Percentiles rank a stretch among this genome's conserved stretches.
phyloP scores from a whole-genome alignment of 1,140 invertebrate species.

The Ctenoplectra terminalis region DNA sequence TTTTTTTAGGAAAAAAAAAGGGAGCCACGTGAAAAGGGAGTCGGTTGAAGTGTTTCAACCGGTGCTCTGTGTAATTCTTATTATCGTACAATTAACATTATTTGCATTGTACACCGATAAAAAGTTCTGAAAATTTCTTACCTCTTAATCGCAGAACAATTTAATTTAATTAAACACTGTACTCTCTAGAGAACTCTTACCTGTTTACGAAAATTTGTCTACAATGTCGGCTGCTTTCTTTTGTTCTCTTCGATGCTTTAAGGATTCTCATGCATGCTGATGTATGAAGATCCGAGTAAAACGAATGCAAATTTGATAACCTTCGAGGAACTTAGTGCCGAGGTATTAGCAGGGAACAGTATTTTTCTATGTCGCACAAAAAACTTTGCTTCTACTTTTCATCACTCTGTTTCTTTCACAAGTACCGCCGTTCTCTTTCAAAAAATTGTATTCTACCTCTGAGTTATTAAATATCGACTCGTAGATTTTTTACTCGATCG shows the following conservation, averaged over 20 bases:
- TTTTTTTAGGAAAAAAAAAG: background rate
- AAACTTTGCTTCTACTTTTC: background rate
- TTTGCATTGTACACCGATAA: background rate
- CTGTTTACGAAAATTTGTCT: too few relatives aligned
- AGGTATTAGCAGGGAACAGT: background rate
- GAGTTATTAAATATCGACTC: too few relatives aligned
- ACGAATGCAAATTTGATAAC: background rate
- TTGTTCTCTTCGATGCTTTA: background rate
- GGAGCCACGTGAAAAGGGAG: background rate
- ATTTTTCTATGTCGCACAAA: background rate
- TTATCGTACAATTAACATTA: background rate
- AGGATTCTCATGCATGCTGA: background rate
- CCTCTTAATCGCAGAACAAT: too few relatives aligned
- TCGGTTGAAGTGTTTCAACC: background rate
- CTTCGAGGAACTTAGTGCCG: background rate
- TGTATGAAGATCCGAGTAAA: background rate
- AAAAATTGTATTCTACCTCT: too few relatives aligned
- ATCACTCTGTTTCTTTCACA: too few relatives aligned
- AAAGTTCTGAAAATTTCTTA: background rate
- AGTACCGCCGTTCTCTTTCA: too few relatives aligned
- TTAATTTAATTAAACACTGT: too few relatives aligned
- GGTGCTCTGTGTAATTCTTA: background rate
- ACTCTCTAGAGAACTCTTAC: background rate
- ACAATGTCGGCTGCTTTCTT: background rate
- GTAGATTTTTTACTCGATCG: too few relatives aligned